These are phyloP conservation scores for Rhadinocentrus ornatus DNA, from an alignment of 2,797 vertebrate species.

Conservation along the genomic window DNA sequence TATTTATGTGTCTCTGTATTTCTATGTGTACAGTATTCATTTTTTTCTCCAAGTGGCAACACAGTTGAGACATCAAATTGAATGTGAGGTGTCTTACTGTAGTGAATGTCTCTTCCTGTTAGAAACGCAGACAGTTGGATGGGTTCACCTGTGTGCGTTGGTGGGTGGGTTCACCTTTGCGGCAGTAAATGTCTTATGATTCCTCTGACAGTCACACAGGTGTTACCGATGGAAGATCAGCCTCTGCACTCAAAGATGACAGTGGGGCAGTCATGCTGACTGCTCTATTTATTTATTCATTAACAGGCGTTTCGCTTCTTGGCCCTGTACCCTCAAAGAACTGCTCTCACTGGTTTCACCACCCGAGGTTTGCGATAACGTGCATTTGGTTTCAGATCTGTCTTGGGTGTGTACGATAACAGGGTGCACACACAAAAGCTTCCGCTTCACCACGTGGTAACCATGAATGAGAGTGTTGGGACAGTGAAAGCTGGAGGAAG, in stretches of 20 bases:
- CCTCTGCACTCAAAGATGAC: constrained; percentile 52
- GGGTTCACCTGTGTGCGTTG: constrained; percentile 5
- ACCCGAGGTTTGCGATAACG: constrained; percentile 48
- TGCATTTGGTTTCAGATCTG: constrained; percentile 36
- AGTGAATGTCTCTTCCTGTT: constrained; percentile 36
- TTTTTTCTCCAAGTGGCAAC: constrained; percentile 13
- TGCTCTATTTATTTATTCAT: constrained; percentile 72
- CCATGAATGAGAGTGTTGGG: constrained; percentile 58
- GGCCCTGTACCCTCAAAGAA: constrained; percentile 45
- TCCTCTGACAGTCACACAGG: constrained; percentile 63
- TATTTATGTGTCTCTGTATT: constrained; percentile 20
- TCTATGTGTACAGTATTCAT: constrained; percentile 12
- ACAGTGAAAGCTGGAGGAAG: constrained; percentile 49
- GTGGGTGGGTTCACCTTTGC: constrained; percentile 57
- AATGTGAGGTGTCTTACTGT: constrained; percentile 13
- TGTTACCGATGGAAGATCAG: constrained; percentile 61
- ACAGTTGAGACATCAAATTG: constrained; percentile 1
- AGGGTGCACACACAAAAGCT: not conserved
- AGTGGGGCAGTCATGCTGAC: constrained; percentile 48
- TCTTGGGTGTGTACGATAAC: constrained; percentile 23
- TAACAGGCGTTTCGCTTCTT: constrained; percentile 49
- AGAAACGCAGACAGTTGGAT: constrained; percentile 24
- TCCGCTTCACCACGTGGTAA: constrained; percentile 7
- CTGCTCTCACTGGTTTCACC: constrained; percentile 52
- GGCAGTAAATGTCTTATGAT: constrained; percentile 62